Evolutionary conservation across 2,888 invertebrate species (phyloP).

Genomic region (Orthosia incerta): DNA sequence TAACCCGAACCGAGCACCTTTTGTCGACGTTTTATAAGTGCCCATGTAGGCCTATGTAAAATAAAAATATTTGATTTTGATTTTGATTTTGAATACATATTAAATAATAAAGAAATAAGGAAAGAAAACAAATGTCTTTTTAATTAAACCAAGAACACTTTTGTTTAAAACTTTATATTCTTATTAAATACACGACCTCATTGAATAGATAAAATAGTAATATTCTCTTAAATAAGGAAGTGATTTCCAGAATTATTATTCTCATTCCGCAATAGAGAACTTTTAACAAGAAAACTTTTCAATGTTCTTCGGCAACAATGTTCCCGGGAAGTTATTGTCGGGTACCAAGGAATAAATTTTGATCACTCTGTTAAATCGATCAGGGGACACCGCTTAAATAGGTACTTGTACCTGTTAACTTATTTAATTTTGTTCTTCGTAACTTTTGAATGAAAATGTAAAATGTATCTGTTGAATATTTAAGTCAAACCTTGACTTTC

Average conservation of each 20-base stretch:
- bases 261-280: conserved; percentile 89
- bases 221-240: conserved; percentile 82
- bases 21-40: no score
- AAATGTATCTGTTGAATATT: conserved; percentile 36
- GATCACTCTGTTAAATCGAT: conserved; percentile 83
- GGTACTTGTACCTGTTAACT: conserved; percentile 54
- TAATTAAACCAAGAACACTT: background rate
- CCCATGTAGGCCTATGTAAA: no score
- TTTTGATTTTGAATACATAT: no score
- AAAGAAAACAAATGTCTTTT: conserved; percentile 3
- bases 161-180: conserved; percentile 18
- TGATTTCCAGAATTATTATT: conserved; percentile 89
- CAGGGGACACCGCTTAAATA: conserved; percentile 58
- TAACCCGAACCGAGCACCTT: no score
- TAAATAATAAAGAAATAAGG: conserved; percentile 20
- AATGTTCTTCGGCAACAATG: conserved; percentile 86
- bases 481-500: background rate
- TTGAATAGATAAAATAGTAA: conserved; percentile 72
- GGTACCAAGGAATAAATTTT: conserved; percentile 84
- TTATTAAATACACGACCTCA: conserved; percentile 32
- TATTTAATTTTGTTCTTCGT: conserved; percentile 41
- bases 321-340: conserved; percentile 84
- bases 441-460: conserved; percentile 23
- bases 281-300: conserved; percentile 91
- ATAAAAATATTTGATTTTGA: no score